Evolutionary conservation across 2,113 vertebrate genomes (phyloP), one percentile per base, ranked within the genome.

Genomic region (Polyodon spathula): DNA sequence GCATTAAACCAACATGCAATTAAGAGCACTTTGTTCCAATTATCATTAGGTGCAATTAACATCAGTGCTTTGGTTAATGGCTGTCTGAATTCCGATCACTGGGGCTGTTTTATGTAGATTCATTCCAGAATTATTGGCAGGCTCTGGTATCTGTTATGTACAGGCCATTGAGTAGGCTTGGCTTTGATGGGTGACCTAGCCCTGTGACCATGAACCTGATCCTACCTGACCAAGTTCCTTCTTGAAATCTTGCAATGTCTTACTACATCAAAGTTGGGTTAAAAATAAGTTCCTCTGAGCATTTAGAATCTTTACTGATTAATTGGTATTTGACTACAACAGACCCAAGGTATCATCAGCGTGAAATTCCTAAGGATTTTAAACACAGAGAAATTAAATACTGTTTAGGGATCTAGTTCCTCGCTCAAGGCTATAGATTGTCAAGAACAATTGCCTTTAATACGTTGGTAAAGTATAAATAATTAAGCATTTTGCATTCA

Each of bases 21-120:
- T 81, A 88, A 71, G 69, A 77, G 71, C 63, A 61, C 61, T 82
- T 82, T 73, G 59, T 70, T 84, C 71, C 81, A 78, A 87, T 86
- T 81, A 84, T 68, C 74, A 64, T 67, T 69, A 60, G 63, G 58
- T 62, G 73, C 68, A 76, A 73, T 82, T 84, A 84, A 79, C 66
- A 66, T 62, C 72, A 59, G 60, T 58, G 61, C 55, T 59, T 48
- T 1, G 68, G 69, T 71, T 83, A 71, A 79, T 80, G 78, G 81
- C 71, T 72, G 56, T 66, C 81, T 66, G 70, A 62, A 81, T 17
- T 55, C 48, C 66, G 68, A 59, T 79, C 64, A 43, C 70, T 12
- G 66, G 54, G 66, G 71, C 66, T 74, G 59, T 66, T 27, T 78
- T 57, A 66, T 61, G 65, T 11, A 72, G 70, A 75, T 76, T 65